These are phyloP conservation scores for Mellivora capensis DNA, from an alignment of 2,113 vertebrate genomes.

Conservation along the genomic window DNA sequence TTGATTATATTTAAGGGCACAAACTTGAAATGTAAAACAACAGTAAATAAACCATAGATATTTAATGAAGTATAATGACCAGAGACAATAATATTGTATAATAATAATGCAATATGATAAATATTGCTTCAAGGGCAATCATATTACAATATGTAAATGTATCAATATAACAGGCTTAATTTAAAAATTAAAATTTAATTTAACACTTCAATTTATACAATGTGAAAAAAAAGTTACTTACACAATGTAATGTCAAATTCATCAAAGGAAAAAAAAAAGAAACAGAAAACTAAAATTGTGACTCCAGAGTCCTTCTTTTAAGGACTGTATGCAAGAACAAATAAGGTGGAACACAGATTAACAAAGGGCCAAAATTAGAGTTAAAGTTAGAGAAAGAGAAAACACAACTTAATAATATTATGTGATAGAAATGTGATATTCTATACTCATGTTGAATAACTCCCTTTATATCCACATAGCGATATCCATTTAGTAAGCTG, in stretches of 20 bases:
- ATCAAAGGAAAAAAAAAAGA: background rate
- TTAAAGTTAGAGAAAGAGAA: too few relatives aligned
- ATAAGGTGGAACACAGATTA: background rate
- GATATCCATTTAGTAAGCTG: background rate
- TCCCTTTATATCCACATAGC: background rate
- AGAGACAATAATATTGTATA: background rate
- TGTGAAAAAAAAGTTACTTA: background rate
- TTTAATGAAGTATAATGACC: background rate
- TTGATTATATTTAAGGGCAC: background rate
- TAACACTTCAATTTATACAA: background rate
- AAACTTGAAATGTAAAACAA: background rate
- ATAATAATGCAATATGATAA: background rate
- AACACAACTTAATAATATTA: background rate
- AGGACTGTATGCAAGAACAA: background rate
- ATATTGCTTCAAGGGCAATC: background rate
- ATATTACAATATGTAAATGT: background rate
- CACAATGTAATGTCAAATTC: background rate
- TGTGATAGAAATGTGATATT: background rate
- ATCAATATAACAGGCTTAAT: background rate
- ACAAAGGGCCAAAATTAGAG: background rate
- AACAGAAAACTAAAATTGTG: background rate
- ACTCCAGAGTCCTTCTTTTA: background rate
- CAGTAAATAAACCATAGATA: background rate
- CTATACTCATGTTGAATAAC: background rate
- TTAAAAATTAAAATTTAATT: too few relatives aligned